Conservation (phyloP, 1,140 invertebrate genomes). For the Arion vulgaris region DNA sequence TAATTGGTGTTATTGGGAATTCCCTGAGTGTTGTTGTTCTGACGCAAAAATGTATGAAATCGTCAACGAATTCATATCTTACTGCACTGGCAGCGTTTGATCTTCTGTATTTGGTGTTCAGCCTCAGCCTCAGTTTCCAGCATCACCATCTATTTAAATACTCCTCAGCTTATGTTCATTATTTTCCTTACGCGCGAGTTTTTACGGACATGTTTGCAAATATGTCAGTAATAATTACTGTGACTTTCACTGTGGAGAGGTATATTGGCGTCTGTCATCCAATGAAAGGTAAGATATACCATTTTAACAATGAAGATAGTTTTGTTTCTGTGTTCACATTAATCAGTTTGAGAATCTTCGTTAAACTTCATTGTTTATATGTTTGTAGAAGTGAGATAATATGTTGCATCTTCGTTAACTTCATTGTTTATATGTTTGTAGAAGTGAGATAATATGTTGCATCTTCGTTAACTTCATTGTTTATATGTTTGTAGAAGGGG, state of each 20-base stretch:
- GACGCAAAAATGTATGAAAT: conserved; percentile 87
- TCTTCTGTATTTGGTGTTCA: conserved; percentile 80
- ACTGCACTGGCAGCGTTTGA: conserved; percentile 91
- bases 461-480: no score
- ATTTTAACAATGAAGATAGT: no score
- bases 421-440: no score
- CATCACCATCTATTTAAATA: conserved; percentile 79
- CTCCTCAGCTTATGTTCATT: conserved; percentile 71
- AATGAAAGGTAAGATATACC: conserved; percentile 81
- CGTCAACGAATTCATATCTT: conserved; percentile 91
- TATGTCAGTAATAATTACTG: conserved; percentile 82
- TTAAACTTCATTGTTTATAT: no score
- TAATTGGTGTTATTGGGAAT: conserved; percentile 89
- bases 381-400: no score
- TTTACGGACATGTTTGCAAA: conserved; percentile 79
- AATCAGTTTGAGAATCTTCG: no score
- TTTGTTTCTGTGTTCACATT: no score
- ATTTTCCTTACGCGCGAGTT: conserved; percentile 75
- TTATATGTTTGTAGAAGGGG: no score
- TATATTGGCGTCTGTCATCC: conserved; percentile 86
- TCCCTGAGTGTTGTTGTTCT: conserved; percentile 90
- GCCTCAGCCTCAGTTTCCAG: conserved; percentile 68
- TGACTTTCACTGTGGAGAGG: conserved; percentile 84
- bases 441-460: no score
- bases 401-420: no score